These are phyloP conservation scores for Rhagoletis zephyria DNA, from an alignment of 1,140 invertebrate genomes.

Conservation along the genomic window DNA sequence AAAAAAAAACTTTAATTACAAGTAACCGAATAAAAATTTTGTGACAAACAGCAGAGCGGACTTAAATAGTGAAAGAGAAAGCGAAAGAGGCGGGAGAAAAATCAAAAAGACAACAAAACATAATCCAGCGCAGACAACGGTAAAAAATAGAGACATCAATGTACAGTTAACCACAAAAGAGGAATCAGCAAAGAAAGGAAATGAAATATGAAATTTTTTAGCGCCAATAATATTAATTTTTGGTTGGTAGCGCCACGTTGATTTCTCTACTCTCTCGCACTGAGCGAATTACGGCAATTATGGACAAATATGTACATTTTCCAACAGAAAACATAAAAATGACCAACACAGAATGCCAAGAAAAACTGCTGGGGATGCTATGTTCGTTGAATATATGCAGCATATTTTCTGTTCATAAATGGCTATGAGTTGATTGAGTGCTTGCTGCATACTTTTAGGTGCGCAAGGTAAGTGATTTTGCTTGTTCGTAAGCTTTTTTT, in stretches of 20 bases:
- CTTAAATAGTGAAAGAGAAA: background rate
- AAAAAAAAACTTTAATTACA: conserved; percentile 20
- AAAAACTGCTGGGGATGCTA: too few relatives aligned
- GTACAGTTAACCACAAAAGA: background rate
- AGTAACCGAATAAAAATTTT: background rate
- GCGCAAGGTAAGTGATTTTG: background rate
- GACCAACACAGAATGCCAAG: too few relatives aligned
- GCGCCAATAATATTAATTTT: background rate
- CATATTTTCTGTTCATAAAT: too few relatives aligned
- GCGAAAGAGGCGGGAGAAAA: background rate
- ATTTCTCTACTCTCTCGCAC: too few relatives aligned
- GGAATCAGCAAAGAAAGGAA: background rate
- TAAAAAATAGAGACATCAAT: background rate
- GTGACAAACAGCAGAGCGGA: background rate
- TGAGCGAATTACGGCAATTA: background rate
- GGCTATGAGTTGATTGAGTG: background rate
- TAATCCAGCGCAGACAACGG: background rate
- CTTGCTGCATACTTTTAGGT: background rate
- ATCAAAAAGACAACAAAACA: background rate
- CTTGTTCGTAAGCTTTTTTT: background rate
- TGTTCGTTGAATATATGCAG: too few relatives aligned
- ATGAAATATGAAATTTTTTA: background rate
- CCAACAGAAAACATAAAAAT: background rate
- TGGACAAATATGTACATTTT: background rate
- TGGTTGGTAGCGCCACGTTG: background rate